Evolutionary conservation across 2,113 vertebrate species (phyloP).

Genomic region (Mastomys natalensis): DNA sequence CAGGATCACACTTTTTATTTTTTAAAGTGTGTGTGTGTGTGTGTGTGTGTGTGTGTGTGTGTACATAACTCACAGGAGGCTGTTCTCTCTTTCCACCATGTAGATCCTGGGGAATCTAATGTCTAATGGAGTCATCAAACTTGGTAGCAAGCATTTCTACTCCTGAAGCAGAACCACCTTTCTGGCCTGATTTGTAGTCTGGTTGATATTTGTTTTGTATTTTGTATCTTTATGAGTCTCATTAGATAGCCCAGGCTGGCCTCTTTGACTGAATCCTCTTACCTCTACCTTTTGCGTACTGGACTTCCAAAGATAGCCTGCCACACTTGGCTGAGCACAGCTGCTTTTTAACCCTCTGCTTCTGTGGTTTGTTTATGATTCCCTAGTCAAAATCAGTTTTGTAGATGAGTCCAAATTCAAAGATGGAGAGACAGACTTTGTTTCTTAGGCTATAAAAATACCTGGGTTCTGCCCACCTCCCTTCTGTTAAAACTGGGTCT

Average conservation of each 20-base stretch:
- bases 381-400: constrained; percentile 22
- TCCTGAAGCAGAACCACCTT: not conserved
- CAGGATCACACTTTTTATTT: not conserved
- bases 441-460: not conserved
- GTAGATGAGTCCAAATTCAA: constrained; percentile 25
- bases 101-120: not conserved
- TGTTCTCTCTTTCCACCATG: not conserved
- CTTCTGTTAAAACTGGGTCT: not conserved
- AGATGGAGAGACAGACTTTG: not conserved
- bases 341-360: not conserved
- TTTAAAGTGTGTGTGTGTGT: not conserved
- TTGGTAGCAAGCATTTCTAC: not conserved
- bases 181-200: not conserved
- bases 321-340: not conserved
- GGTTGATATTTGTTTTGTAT: not conserved
- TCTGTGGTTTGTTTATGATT: not conserved
- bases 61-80: not conserved
- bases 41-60: not conserved
- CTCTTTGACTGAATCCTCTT: not conserved
- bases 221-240: not conserved
- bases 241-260: not conserved
- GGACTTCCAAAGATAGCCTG: too few relatives aligned
- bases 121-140: not conserved
- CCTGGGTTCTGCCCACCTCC: not conserved
- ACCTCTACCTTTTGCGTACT: not conserved